Conservation (phyloP, 2,888 invertebrate genomes). For the Euplexia lucipara region DNA sequence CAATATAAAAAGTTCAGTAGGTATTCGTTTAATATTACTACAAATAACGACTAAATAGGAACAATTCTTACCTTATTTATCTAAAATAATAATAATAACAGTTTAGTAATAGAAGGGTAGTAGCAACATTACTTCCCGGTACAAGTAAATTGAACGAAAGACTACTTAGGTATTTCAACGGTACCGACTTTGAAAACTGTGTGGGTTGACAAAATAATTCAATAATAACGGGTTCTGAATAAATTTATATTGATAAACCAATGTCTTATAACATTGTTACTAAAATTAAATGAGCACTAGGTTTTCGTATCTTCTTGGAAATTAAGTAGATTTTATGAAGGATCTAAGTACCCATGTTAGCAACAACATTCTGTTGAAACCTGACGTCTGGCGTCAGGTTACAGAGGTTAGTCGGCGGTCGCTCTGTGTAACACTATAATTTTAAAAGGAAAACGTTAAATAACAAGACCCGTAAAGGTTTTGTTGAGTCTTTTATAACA, state of each 20-base stretch:
- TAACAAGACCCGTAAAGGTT: neutral
- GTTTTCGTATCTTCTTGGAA: neutral
- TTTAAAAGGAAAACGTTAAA: neutral
- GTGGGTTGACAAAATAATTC: conserved; percentile 48
- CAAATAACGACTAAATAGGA: no score
- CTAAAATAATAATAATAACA: no score
- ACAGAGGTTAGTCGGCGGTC: neutral
- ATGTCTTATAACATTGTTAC: neutral
- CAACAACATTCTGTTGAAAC: conserved; percentile 14
- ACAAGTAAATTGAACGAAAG: conserved; percentile 32
- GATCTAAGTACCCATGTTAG: neutral
- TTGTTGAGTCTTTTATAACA: neutral
- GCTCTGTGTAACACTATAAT: conserved; percentile 14
- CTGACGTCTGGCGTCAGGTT: conserved; percentile 20
- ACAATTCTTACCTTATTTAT: no score
- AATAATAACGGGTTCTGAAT: conserved; percentile 43
- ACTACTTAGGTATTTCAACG: conserved; percentile 16
- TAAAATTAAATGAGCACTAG: conserved; percentile 4
- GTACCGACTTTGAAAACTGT: conserved; percentile 40
- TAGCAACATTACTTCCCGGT: neutral
- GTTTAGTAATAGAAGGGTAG: neutral
- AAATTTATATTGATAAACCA: conserved; percentile 42
- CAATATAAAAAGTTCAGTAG: no score
- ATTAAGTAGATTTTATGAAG: neutral
- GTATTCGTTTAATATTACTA: no score